Evolutionary conservation across 92 coral and sea anemone genomes (phyloP).

Genomic region (Blastomussa wellsi): DNA sequence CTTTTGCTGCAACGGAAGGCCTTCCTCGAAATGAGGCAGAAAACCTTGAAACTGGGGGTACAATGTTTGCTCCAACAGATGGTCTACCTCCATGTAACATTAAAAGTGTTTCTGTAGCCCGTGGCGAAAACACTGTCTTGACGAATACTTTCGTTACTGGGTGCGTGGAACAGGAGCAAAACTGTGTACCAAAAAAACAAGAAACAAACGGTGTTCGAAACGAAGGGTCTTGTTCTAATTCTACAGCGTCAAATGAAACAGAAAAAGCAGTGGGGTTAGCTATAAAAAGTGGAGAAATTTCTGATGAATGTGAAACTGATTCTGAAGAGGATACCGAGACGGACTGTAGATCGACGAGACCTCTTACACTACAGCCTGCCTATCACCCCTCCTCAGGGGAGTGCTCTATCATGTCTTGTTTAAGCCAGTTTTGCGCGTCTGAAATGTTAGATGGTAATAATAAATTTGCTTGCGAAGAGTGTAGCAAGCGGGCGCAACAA

Average conservation of each 20-base stretch:
- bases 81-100: constrained; percentile 5
- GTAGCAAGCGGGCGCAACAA: constrained; percentile 54
- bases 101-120: neutral
- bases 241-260: neutral
- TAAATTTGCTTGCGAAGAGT: constrained; percentile 87
- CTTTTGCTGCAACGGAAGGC: neutral
- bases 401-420: constrained; percentile 81
- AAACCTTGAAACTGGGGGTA: neutral
- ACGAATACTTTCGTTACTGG: neutral
- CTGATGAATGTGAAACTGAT: constrained; percentile 19
- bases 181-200: neutral
- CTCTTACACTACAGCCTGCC: constrained; percentile 50
- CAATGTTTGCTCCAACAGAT: neutral
- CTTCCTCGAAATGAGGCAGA: neutral
- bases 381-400: constrained; percentile 70
- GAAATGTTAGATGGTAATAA: constrained; percentile 86
- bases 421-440: constrained; percentile 84
- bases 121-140: neutral
- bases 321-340: constrained; percentile 20
- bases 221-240: neutral
- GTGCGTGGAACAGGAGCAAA: neutral
- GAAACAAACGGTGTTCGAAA: neutral
- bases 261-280: neutral
- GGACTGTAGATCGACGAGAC: constrained; percentile 1
- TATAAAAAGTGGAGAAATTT: neutral